Percentiles rank a stretch among this genome's conserved stretches.
These are phyloP conservation scores for Smittia sp. DNA, from an alignment of 2,888 invertebrate species.

Conservation along the genomic window DNA sequence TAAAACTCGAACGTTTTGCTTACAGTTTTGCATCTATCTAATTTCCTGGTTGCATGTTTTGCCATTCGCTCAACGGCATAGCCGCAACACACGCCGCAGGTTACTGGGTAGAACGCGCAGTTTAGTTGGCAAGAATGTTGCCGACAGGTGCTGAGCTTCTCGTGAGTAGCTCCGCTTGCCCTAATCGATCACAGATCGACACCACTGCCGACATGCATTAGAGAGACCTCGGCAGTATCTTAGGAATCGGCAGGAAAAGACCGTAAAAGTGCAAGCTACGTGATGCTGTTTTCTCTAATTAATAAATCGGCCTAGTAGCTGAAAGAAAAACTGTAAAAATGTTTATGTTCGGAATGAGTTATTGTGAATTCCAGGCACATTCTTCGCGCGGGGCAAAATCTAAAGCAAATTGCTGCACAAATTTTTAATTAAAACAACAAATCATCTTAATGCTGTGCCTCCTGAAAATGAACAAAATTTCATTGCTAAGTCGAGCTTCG, in stretches of 20 bases:
- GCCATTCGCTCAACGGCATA: not conserved
- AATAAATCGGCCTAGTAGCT: slow-evolving; percentile 22
- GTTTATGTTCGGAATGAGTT: slow-evolving; percentile 25
- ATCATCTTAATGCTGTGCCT: slow-evolving; percentile 30
- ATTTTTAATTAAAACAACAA: slow-evolving; percentile 36
- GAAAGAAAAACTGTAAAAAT: slow-evolving; percentile 24
- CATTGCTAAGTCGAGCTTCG: not conserved
- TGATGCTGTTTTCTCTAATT: slow-evolving; percentile 19
- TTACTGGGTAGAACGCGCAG: no score
- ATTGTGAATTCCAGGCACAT: slow-evolving; percentile 33
- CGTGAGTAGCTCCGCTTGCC: no score
- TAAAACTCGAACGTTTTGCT: slow-evolving; percentile 4
- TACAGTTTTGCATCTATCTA: not conserved
- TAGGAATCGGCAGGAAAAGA: not conserved
- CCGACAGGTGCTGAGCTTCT: not conserved
- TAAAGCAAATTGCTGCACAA: slow-evolving; percentile 20
- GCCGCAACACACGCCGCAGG: no score
- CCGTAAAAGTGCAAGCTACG: not conserved
- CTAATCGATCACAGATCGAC: no score
- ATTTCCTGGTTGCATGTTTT: not conserved
- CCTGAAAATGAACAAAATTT: slow-evolving; percentile 17
- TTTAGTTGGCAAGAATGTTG: not conserved
- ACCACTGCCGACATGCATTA: not conserved
- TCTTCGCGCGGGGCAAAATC: not conserved
- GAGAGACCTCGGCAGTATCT: not conserved